Evolutionary conservation across 2,888 invertebrate species (phyloP).

Genomic region (Minunthozetes semirufus): DNA sequence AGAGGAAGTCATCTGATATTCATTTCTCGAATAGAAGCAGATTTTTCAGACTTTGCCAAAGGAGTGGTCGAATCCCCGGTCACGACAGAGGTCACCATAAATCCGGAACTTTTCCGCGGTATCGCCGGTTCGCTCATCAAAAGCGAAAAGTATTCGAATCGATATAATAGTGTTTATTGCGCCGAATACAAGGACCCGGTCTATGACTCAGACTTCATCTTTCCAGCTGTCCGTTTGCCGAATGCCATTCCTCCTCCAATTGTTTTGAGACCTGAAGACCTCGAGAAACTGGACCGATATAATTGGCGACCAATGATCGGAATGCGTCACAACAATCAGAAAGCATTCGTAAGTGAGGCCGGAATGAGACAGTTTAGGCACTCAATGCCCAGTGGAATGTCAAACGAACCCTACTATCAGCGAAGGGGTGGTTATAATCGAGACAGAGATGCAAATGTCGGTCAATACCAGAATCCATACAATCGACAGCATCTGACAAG

Average conservation of each 20-base stretch:
- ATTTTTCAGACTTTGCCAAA: conserved; percentile 7
- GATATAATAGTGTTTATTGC: conserved; percentile 29
- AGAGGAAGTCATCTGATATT: conserved; percentile 37
- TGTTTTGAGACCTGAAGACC: conserved; percentile 71
- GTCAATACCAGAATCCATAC: conserved; percentile 5
- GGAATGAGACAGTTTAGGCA: conserved; percentile 9
- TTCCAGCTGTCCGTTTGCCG: conserved; percentile 61
- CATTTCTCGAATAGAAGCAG: conserved; percentile 30
- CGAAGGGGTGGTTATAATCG: background rate
- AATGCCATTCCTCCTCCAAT: conserved; percentile 61
- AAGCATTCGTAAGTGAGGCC: conserved; percentile 1
- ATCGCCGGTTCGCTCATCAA: conserved; percentile 52
- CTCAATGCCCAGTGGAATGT: background rate
- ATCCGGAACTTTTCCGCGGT: conserved; percentile 66
- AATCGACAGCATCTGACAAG: background rate
- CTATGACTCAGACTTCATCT: conserved; percentile 65
- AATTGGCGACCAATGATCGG: conserved; percentile 73
- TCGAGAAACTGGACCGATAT: conserved; percentile 37
- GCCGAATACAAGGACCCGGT: conserved; percentile 66
- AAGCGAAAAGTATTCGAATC: conserved; percentile 33
- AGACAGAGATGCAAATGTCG: background rate
- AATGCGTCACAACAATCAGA: conserved; percentile 51
- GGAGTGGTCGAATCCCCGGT: conserved; percentile 1
- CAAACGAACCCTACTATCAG: background rate
- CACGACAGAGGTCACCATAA: conserved; percentile 47